A percentile compares a stretch with the other conserved stretches of the same genome.
phyloP scores from a whole-genome alignment of 2,113 vertebrate genomes.

The Nymphicus hollandicus region DNA sequence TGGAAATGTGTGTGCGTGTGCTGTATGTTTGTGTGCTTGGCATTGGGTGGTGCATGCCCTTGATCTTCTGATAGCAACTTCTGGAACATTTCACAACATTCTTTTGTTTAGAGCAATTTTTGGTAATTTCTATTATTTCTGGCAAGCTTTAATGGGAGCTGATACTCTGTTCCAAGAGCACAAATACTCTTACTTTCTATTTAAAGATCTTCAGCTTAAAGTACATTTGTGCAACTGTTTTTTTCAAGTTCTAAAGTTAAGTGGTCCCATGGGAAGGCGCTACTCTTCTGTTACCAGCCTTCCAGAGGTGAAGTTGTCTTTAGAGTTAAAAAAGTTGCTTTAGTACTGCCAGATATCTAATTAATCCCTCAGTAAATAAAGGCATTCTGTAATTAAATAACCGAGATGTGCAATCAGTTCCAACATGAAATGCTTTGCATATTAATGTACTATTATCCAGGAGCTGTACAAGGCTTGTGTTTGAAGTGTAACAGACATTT shows the following conservation, averaged over 20 bases:
- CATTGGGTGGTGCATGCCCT: background rate
- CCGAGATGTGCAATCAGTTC: background rate
- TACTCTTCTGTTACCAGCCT: background rate
- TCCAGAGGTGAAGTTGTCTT: background rate
- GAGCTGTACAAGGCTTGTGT: background rate
- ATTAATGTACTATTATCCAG: background rate
- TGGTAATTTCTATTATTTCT: background rate
- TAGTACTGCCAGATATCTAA: background rate
- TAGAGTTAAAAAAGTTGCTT: background rate
- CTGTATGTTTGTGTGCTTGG: accelerated
- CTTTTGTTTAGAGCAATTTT: background rate
- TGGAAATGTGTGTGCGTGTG: background rate
- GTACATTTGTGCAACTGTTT: background rate
- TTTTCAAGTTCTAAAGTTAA: background rate
- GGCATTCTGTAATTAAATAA: constrained; percentile 33
- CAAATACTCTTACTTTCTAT: background rate
- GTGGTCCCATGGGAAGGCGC: background rate
- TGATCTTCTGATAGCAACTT: background rate
- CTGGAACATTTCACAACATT: background rate
- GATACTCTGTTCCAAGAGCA: background rate
- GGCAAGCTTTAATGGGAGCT: background rate
- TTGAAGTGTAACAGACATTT: background rate
- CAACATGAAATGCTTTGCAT: background rate
- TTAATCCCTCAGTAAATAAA: constrained; percentile 52
- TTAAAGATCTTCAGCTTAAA: background rate